Conservation (phyloP, 2,888 invertebrate genomes). For the Pristionchus mayeri region DNA sequence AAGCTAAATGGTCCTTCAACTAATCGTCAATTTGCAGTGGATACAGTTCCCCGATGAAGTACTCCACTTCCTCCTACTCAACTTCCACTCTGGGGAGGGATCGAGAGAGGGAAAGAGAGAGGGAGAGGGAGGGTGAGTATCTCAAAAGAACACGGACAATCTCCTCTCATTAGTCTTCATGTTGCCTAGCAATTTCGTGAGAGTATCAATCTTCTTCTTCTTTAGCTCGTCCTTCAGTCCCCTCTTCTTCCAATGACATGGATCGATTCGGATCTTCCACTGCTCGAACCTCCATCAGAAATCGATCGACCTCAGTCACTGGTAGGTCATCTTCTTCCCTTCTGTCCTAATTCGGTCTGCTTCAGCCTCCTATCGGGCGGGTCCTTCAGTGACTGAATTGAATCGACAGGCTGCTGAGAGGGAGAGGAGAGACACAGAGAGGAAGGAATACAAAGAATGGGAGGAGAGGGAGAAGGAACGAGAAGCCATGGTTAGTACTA, state of each 20-base stretch:
- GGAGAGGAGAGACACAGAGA: slow-evolving; percentile 61
- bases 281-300: background rate
- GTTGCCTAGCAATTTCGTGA: background rate
- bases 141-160: too few relatives aligned
- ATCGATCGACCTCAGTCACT: slow-evolving; percentile 15
- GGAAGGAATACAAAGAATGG: slow-evolving; percentile 58
- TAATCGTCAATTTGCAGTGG: background rate
- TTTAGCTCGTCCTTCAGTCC: too few relatives aligned
- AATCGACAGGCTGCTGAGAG: slow-evolving; percentile 61
- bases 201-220: background rate
- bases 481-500: slow-evolving; percentile 32
- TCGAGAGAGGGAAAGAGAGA: slow-evolving; percentile 8
- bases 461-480: slow-evolving; percentile 53
- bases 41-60: slow-evolving; percentile 45
- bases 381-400: slow-evolving; percentile 51
- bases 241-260: slow-evolving; percentile 2
- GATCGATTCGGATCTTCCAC: slow-evolving; percentile 14
- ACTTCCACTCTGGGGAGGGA: slow-evolving; percentile 48
- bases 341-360: background rate
- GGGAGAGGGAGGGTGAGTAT: slow-evolving; percentile 12
- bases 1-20: too few relatives aligned
- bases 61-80: slow-evolving; percentile 40
- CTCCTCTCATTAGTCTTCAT: background rate
- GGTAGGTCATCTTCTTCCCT: background rate
- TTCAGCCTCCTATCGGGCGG: slow-evolving; percentile 41